Base-by-base conservation (phyloP, 1,140 invertebrate species). In the Babylonia areolata region DNA sequence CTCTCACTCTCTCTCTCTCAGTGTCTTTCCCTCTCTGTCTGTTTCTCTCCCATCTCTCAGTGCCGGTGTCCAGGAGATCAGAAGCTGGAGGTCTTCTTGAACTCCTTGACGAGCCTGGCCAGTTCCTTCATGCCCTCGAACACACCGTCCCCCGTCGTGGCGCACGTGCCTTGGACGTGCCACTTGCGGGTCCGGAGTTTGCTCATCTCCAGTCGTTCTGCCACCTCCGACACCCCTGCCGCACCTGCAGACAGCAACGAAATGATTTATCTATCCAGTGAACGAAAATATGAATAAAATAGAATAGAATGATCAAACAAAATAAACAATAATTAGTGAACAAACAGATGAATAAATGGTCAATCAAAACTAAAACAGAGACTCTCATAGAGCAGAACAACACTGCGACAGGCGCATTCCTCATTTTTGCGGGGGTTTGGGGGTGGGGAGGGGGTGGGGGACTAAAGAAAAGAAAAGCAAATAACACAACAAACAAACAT, bases 151-250 rank as follows among this genome's bases (percentile, higher is more conserved):
- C 92, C 93, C 39, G 79, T 89, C 9, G 82, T 81, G 42, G 93
- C 93, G 85, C 90, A 91, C 42, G 91, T 85, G 11, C 87, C 90
- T 54, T 93, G 92, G 0, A 94, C 75, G 77, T 90, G 85, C 93
- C 93, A 94, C 85, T 92, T 90, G 64, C 88, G 78, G 69, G 86
- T 84, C 3, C 75, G 46, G 0, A 92, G 46, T 71, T 91, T 89
- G 31, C 86, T 82, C 54, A 94, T 71, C 28, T 89, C 37, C 51
- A 94, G 77, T 37, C 58, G 54, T 3, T 92, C 78, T 2, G 39
- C 39, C 6, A 82, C 35, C 37, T 39, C 51, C 33, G 73, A 64
- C 23, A 73, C 75, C 20, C 20, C 6, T 15, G 40, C 35, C 1
- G 54, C 77, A 11, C 35, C 81, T 83, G 39, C 28, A 77, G 23